These are phyloP conservation scores for Eubucco bourcierii DNA, from an alignment of 2,113 vertebrate genomes.

Conservation along the genomic window DNA sequence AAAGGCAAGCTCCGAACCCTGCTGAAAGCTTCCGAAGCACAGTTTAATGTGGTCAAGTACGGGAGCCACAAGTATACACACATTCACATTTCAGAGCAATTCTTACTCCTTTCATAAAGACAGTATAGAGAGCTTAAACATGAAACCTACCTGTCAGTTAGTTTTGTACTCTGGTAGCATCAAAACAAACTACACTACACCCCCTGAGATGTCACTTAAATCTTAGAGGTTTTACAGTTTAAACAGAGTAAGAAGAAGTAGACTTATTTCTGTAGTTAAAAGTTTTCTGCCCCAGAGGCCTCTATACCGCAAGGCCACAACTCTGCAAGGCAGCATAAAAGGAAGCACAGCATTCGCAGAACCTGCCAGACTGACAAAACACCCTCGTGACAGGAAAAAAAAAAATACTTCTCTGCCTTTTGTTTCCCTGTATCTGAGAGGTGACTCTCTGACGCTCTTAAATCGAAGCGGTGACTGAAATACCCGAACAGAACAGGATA, in stretches of 20 bases:
- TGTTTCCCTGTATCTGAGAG: background rate
- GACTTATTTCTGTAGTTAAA: background rate
- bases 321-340: background rate
- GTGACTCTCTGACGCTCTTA: background rate
- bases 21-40: background rate
- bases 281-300: background rate
- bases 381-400: background rate
- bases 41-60: background rate
- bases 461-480: background rate
- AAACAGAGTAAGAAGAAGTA: background rate
- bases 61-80: background rate
- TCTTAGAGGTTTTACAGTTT: background rate
- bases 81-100: background rate
- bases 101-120: background rate
- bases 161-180: background rate
- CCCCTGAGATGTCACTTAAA: background rate
- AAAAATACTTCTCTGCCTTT: background rate
- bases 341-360: background rate
- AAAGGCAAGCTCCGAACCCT: background rate
- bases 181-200: background rate
- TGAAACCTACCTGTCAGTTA: background rate
- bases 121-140: background rate
- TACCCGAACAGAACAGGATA: background rate
- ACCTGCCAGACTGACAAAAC: background rate
- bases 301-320: background rate